These are phyloP conservation scores for Agapornis roseicollis DNA, from an alignment of 2,113 vertebrate genomes.

Conservation along the genomic window DNA sequence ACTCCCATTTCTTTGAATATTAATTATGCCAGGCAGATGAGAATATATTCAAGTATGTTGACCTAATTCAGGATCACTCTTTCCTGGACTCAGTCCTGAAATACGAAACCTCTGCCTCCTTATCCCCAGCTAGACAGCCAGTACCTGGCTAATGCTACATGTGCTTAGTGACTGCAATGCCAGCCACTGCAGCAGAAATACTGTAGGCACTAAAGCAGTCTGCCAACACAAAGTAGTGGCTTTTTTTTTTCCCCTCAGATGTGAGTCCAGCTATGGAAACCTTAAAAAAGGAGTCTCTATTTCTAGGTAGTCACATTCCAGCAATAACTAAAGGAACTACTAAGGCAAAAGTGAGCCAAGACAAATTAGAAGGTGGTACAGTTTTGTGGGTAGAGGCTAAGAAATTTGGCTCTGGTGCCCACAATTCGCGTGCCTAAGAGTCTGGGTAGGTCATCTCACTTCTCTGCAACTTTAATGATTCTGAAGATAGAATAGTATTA, in stretches of 20 bases:
- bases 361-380: neutral
- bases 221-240: neutral
- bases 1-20: neutral
- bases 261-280: neutral
- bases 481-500: neutral
- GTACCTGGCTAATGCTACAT: neutral
- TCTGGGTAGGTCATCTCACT: neutral
- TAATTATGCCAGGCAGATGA: neutral
- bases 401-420: neutral
- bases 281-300: neutral
- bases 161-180: neutral
- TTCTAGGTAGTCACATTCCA: neutral
- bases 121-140: neutral
- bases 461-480: neutral
- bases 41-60: neutral
- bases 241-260: neutral
- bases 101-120: neutral
- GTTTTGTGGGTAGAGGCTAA: fast-evolving
- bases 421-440: neutral
- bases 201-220: neutral
- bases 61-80: neutral
- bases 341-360: neutral
- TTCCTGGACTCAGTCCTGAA: neutral
- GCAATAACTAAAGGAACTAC: neutral
- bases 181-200: neutral